Evolutionary conservation across 2,113 vertebrate species (phyloP).

Genomic region (Macrotus californicus): DNA sequence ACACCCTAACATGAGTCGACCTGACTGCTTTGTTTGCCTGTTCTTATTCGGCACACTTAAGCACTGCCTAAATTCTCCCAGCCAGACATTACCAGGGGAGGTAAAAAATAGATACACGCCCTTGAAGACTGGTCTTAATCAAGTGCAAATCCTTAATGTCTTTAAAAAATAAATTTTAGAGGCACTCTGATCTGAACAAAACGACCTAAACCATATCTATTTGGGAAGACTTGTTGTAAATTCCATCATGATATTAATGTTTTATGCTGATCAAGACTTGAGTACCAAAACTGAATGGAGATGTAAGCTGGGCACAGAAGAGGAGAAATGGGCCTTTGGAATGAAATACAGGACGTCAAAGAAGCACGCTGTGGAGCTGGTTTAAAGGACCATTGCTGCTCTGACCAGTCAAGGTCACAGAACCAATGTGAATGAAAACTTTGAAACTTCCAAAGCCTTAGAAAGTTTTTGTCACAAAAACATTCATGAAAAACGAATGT

Average conservation of each 20-base stretch:
- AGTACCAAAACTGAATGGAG: background rate
- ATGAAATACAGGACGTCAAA: background rate
- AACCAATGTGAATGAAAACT: background rate
- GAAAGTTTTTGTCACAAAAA: background rate
- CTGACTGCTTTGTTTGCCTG: background rate
- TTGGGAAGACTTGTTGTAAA: background rate
- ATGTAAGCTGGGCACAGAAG: background rate
- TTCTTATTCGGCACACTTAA: background rate
- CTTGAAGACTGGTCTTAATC: background rate
- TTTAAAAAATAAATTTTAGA: background rate
- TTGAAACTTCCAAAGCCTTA: background rate
- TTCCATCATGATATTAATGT: background rate
- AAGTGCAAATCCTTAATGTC: background rate
- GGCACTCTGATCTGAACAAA: background rate
- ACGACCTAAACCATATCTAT: background rate
- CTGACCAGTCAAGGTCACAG: background rate
- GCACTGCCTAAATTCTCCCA: background rate
- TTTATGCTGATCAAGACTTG: background rate
- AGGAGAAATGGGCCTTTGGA: background rate
- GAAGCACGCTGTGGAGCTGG: background rate
- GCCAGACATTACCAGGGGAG: background rate
- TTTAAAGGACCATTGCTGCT: background rate
- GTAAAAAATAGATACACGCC: background rate
- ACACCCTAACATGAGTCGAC: background rate
- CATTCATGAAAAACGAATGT: background rate